Conservation (phyloP, 2,113 vertebrate genomes). For the Microcebus tavaratra region DNA sequence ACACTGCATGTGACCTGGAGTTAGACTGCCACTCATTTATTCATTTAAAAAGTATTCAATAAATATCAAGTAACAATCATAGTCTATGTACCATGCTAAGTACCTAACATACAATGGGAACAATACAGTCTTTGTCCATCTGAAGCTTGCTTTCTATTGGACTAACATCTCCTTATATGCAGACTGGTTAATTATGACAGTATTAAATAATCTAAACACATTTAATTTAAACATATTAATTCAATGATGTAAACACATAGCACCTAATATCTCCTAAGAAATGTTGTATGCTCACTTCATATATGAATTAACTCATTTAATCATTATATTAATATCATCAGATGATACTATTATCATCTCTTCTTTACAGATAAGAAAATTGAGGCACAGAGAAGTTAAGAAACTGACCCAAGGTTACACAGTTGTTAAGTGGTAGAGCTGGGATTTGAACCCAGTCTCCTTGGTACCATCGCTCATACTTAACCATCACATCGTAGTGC, state of each 20-base stretch:
- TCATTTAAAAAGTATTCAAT: constrained; percentile 1
- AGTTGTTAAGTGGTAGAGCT: background rate
- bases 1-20: background rate
- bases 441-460: background rate
- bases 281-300: background rate
- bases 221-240: background rate
- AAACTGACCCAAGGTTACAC: background rate
- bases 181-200: background rate
- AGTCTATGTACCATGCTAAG: background rate
- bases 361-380: constrained; percentile 20
- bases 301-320: background rate
- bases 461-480: background rate
- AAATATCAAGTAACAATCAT: background rate
- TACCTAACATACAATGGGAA: background rate
- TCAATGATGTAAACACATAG: background rate
- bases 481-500: background rate
- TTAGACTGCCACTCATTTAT: background rate
- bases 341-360: background rate
- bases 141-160: background rate
- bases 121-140: background rate
- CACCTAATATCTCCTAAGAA: background rate
- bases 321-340: background rate
- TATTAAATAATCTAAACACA: background rate
- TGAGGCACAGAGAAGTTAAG: background rate
- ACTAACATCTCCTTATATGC: background rate